Evolutionary conservation across 2,113 vertebrate genomes (phyloP), one percentile per base, ranked within the genome.

Genomic region (Chionodraco myersi): DNA sequence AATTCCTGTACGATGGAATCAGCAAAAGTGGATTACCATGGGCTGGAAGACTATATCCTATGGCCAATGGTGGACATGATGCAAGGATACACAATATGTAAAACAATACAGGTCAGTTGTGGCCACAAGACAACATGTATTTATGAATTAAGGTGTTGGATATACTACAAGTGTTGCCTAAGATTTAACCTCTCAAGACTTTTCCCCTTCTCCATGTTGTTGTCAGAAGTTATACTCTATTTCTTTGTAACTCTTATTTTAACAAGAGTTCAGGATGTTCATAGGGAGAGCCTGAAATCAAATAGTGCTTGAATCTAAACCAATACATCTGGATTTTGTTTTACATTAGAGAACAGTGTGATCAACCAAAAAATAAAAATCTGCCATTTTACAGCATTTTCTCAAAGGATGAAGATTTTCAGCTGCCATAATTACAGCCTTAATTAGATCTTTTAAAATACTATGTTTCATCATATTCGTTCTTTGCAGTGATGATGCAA

Each of bases 101-200:
- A 82, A 83, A 82, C 7, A 52, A 48, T 47, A 51, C 66, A 90
- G 93, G 90, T 90, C 5, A 80, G 90, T 88, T 59, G 61, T 71
- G 21, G 49, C 10, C 30, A 52, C 30, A 60, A 16, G 16, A 1
- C 23, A 11, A 18, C 47, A 49, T 4, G 3, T 3, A 0, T 51
- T n/a, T 12, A 4, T 66, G 6, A 34, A 13, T 60, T 7, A 18
- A 56, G 18, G 56, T 56, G 7, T n/a, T 61, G 2, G 45, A n/a
- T n/a, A 21, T 26, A n/a, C 21, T 11, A 36, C 12, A 44, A 5
- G 57, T 72, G 45, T 72, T 41, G 12, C 57, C 21, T 12, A 4
- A 51, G 23, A 18, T 13, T 54, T 52, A 11, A 16, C 18, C 14
- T 41, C 48, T 44, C 54, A 6, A 30, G 60, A 3, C 53, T 58